Evolutionary conservation across 2,797 vertebrate genomes (phyloP), one percentile per base, ranked within the genome.

Genomic region (Enteromius fasciolatus): DNA sequence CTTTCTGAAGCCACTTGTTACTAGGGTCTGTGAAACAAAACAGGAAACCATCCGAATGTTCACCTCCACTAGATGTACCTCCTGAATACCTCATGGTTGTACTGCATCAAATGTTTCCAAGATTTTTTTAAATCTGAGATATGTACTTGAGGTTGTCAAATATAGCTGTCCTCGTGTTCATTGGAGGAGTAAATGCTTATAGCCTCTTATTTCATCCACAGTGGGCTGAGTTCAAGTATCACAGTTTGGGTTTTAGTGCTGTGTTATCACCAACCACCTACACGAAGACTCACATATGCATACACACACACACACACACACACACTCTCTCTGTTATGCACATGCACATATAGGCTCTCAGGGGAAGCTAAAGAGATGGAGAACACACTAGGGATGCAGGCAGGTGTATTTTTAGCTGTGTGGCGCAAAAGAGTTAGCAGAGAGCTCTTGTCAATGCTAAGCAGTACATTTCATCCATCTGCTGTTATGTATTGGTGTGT

Each of bases 401-500:
- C 80, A 82, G 72, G 61, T 80, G 57, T 83, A 86, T 86, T 86
- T 83, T 81, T 86, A 86, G 81, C 59, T 57, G 25, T 48, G 77
- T 76, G 66, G 75, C 54, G 75, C 75, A 78, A 72, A 64, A 66
- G 80, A 78, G 76, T 78, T 78, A 74, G 69, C 23, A 70, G 57
- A 52, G 59, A 52, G 73, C 68, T 66, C 44, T 68, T 85, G 84
- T 85, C 80, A 82, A 68, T 82, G 75, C 68, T 79, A 82, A 82
- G 84, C 84, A 85, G 84, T 76, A 82, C 80, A 75, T 78, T 83
- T 81, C 14, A 48, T 79, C 61, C 68, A 50, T 73, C 72, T 85
- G 69, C 54, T 28, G 44, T 36, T 64, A 64, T 73, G 68, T 72
- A 54, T 78, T 74, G 57, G 48, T 48, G 82, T 63, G 57, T 64